Evolutionary conservation across 2,113 vertebrate genomes (phyloP), one percentile per base, ranked within the genome.

Genomic region (Myocastor coypus): DNA sequence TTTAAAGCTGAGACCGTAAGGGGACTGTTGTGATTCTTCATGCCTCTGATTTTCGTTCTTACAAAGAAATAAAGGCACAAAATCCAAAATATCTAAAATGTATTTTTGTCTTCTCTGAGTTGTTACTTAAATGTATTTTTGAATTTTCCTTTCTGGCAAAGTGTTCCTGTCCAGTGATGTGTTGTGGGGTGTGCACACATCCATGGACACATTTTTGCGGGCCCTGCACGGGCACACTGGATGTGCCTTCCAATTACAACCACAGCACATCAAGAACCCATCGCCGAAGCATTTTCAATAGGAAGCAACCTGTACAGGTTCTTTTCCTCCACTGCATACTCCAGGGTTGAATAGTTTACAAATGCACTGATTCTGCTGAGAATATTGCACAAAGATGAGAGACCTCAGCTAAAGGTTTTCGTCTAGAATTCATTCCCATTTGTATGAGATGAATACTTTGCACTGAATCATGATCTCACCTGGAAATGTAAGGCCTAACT

Each of bases 71-170:
- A 80, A 80, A 34, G 50, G 55, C 50, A 20, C 30, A 34, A 52
- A 46, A 24, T 37, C 6, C 5, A 13, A 50, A 50, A 78, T 16
- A 50, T 50, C 14, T 28, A 30, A 50, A 78, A 77, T 9, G 13
- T n/a, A n/a, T 8, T 69, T 50, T 14, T 3, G 24, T 42, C 50
- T 82, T n/a, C 13, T 16, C 75, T 22, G 4, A 77, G 77, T 34
- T 22, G 22, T 42, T 50, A 3, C 57, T 88, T 94, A 46, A 83
- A 84, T 69, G 42, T 92, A 86, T 95, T 96, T 89, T 96, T 32
- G 83, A 26, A 0, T 95, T 96, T 97, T 80, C 86, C 93, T 95
- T 83, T 28, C 59, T 71, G 78, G 83, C 7, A 81, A 89, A 20
- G 9, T 78, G 68, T 52, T 28, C 11, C 14, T 7, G 13, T 78